Evolutionary conservation across 2,888 invertebrate species (phyloP).

Genomic region (Limnephilus rhombicus): DNA sequence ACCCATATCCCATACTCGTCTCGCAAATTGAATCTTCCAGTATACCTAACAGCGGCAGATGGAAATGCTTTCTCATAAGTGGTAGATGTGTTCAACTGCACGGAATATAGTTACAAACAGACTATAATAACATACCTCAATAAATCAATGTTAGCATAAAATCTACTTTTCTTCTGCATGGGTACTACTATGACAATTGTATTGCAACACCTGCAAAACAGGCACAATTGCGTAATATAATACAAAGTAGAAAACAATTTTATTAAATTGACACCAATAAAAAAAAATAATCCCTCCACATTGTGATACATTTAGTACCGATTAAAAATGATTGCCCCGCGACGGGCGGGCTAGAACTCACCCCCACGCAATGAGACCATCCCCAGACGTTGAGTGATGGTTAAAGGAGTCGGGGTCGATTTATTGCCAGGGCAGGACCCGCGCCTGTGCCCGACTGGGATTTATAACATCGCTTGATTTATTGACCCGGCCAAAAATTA

Average conservation of each 20-base stretch:
- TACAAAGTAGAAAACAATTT: not conserved
- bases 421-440: conserved; percentile 28
- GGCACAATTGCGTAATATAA: too few species aligned
- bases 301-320: not conserved
- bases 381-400: conserved; percentile 39
- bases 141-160: too few species aligned
- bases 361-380: not conserved
- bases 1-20: too few species aligned
- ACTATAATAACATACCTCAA: too few species aligned
- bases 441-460: conserved; percentile 33
- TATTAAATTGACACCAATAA: not conserved
- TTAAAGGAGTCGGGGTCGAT: conserved; percentile 1
- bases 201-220: too few species aligned
- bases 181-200: too few species aligned
- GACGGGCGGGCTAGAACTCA: not conserved
- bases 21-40: too few species aligned
- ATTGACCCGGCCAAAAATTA: conserved; percentile 41
- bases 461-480: conserved; percentile 38
- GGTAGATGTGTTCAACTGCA: too few species aligned
- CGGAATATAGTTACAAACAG: too few species aligned
- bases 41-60: too few species aligned
- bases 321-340: not conserved
- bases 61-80: too few species aligned
- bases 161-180: too few species aligned
- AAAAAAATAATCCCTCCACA: not conserved